Evolutionary conservation across 2,888 invertebrate genomes (phyloP).

Genomic region (Fabriciana adippe): DNA sequence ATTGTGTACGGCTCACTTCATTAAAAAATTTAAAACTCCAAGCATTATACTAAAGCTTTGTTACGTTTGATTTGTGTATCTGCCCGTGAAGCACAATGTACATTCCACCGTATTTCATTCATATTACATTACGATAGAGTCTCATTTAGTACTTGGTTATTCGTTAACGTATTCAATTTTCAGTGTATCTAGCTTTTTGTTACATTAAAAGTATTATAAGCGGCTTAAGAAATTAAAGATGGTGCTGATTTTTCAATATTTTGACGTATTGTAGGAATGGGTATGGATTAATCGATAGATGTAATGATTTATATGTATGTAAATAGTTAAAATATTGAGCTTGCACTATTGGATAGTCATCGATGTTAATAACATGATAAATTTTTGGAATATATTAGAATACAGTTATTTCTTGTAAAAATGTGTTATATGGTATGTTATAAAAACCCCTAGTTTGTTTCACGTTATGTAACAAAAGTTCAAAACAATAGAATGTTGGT

Average conservation of each 20-base stretch:
- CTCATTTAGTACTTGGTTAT: conserved; percentile 40
- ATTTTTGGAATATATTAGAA: too few relatives aligned
- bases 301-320: neutral
- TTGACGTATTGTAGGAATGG: conserved; percentile 35
- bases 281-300: neutral
- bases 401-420: too few relatives aligned
- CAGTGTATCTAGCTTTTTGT: conserved; percentile 52
- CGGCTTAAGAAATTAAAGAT: conserved; percentile 47
- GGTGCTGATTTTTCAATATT: conserved; percentile 62
- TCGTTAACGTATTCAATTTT: conserved; percentile 59
- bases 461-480: too few relatives aligned
- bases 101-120: conserved; percentile 40
- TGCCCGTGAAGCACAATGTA: conserved; percentile 64
- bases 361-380: too few relatives aligned
- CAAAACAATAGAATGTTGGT: too few relatives aligned
- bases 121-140: conserved; percentile 47
- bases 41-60: conserved; percentile 71
- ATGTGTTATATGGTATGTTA: too few relatives aligned
- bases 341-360: too few relatives aligned
- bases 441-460: too few relatives aligned
- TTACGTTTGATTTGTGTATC: conserved; percentile 73
- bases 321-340: neutral
- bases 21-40: conserved; percentile 75
- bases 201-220: conserved; percentile 50
- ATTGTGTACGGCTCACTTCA: conserved; percentile 73